These are phyloP conservation scores for Branchinecta lynchi DNA, from an alignment of 1,140 invertebrate genomes.

Conservation along the genomic window DNA sequence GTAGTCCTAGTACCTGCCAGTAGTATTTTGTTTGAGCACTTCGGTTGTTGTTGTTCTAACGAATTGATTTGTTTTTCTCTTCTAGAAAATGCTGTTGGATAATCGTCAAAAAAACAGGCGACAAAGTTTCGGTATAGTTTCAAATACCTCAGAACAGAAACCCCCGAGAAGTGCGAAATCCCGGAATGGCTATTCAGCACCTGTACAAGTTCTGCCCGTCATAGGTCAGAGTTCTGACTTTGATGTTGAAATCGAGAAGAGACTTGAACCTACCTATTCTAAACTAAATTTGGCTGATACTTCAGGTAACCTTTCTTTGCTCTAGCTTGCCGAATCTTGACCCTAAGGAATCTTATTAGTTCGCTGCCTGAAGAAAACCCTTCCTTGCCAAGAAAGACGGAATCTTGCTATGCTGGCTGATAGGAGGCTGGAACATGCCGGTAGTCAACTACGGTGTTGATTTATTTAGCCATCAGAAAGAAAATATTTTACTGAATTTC, in stretches of 20 bases:
- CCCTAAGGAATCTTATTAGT: too few relatives aligned
- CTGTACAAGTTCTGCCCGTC: constrained; percentile 25
- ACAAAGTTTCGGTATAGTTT: neutral
- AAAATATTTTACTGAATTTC: too few relatives aligned
- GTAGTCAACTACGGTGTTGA: too few relatives aligned
- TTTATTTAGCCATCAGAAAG: too few relatives aligned
- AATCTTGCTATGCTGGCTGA: too few relatives aligned
- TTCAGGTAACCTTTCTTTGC: neutral
- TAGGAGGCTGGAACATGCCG: too few relatives aligned
- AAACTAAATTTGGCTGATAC: constrained; percentile 1
- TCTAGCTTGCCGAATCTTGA: too few relatives aligned
- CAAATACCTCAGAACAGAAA: too few relatives aligned
- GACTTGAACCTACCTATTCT: neutral
- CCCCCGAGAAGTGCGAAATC: neutral
- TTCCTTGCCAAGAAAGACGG: too few relatives aligned
- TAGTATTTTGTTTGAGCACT: too few relatives aligned
- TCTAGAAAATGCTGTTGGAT: constrained; percentile 4
- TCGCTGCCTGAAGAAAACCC: too few relatives aligned
- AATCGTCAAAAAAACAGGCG: neutral
- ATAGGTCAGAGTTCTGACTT: constrained; percentile 23
- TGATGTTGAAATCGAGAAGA: neutral
- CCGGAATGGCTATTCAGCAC: constrained; percentile 15
- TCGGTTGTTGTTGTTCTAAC: neutral
- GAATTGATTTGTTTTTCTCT: neutral
- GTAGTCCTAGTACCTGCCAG: too few relatives aligned